These are phyloP conservation scores for Xiphydria camelus DNA, from an alignment of 2,888 invertebrate species.

Conservation along the genomic window DNA sequence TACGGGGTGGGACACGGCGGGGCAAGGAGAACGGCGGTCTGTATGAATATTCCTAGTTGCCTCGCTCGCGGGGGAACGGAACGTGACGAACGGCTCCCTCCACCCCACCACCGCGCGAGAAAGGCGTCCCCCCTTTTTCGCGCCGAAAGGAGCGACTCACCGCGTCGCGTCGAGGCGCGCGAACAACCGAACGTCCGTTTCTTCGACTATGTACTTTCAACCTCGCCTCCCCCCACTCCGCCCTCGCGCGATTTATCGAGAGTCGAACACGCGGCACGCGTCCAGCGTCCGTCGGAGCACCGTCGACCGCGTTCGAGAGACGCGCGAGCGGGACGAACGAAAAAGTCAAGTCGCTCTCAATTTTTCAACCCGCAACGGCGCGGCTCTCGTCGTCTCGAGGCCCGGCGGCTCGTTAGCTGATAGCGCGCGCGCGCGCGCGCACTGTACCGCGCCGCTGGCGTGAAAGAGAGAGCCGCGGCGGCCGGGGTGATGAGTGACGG, in stretches of 20 bases:
- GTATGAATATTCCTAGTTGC: slow-evolving; percentile 53
- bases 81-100: slow-evolving; percentile 51
- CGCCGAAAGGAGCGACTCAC: slow-evolving; percentile 1
- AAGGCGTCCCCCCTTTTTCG: slow-evolving; percentile 13
- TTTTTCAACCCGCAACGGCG: background rate
- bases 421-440: slow-evolving; percentile 5
- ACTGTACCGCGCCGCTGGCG: background rate
- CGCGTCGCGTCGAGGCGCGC: slow-evolving; percentile 30
- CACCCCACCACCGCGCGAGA: slow-evolving; percentile 13
- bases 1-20: slow-evolving; percentile 6
- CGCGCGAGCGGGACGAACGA: slow-evolving; percentile 5
- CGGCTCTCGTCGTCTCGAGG: background rate
- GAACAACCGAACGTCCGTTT: slow-evolving; percentile 51
- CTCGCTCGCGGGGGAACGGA: slow-evolving; percentile 38
- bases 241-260: slow-evolving; percentile 51
- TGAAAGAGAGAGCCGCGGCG: background rate
- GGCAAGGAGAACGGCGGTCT: slow-evolving; percentile 31
- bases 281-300: too few relatives aligned
- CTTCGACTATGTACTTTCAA: slow-evolving; percentile 49
- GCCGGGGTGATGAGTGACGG: slow-evolving; percentile 44
- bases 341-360: too few relatives aligned
- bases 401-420: slow-evolving; percentile 7
- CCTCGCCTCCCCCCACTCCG: slow-evolving; percentile 12
- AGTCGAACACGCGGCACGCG: too few relatives aligned
- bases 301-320: too few relatives aligned